Conservation (phyloP, 2,888 invertebrate species). For the Liposcelis brunnea region DNA sequence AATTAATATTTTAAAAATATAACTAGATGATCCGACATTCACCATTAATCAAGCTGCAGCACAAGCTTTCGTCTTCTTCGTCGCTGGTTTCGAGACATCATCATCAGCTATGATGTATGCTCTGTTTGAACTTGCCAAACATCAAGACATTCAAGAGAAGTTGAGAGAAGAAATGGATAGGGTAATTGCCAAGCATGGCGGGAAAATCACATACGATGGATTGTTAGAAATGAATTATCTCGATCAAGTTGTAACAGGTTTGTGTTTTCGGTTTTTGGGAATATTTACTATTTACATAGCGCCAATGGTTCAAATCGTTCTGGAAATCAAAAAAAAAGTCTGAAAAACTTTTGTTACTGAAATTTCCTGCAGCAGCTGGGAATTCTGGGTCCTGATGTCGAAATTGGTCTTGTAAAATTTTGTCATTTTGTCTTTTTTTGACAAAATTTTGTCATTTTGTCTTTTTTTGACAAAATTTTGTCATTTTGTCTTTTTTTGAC, state of each 20-base stretch:
- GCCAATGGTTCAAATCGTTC: no score
- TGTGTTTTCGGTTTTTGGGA: not conserved
- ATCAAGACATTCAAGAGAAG: slow-evolving; percentile 27
- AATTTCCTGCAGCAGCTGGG: no score
- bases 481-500: no score
- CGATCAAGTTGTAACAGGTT: slow-evolving; percentile 27
- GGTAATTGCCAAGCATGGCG: slow-evolving; percentile 22
- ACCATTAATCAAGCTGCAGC: slow-evolving; percentile 28
- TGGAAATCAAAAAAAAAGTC: no score
- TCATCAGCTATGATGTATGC: slow-evolving; percentile 30
- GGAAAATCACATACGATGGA: slow-evolving; percentile 26
- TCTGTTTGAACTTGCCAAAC: slow-evolving; percentile 28
- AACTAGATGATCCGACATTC: slow-evolving; percentile 28
- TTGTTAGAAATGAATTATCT: slow-evolving; percentile 30
- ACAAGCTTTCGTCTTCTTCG: slow-evolving; percentile 29
- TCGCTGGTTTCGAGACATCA: slow-evolving; percentile 34
- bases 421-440: no score
- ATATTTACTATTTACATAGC: not conserved
- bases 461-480: no score
- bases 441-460: no score
- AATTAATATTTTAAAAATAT: no score
- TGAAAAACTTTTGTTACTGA: no score
- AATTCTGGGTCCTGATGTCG: no score
- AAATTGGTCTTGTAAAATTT: no score
- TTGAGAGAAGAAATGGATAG: slow-evolving; percentile 25